Conservation (phyloP, 2,797 vertebrate species). For the Eulemur coronatus region DNA sequence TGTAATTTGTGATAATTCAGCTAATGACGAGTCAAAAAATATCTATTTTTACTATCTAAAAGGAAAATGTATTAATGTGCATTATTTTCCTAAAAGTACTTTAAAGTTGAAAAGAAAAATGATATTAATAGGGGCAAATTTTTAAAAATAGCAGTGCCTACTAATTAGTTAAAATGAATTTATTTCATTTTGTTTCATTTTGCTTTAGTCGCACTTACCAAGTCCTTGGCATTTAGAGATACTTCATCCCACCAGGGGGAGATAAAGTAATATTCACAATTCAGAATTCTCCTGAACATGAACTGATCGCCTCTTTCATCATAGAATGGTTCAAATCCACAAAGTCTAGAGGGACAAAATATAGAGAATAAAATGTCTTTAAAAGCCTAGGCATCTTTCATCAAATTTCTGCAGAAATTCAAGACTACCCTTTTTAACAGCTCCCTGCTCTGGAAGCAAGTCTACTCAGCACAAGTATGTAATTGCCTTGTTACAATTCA, state of each 20-base stretch:
- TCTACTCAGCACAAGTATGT: background rate
- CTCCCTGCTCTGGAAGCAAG: background rate
- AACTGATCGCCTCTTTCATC: constrained; percentile 92
- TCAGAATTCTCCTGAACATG: constrained; percentile 93
- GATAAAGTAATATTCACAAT: constrained; percentile 94
- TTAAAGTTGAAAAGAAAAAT: background rate
- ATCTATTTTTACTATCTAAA: background rate
- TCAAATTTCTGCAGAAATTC: background rate
- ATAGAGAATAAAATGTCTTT: constrained; percentile 52
- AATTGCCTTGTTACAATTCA: background rate
- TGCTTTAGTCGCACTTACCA: constrained; percentile 85
- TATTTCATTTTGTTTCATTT: background rate
- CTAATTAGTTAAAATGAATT: background rate
- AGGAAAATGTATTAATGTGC: background rate
- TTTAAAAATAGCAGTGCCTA: background rate
- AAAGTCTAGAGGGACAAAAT: constrained; percentile 84
- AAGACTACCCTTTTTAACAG: background rate
- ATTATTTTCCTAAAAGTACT: constrained; percentile 10
- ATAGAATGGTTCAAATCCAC: constrained; percentile 94
- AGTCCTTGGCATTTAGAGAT: constrained; percentile 93
- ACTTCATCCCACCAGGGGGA: constrained; percentile 96
- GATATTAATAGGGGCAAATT: background rate
- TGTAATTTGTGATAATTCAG: background rate
- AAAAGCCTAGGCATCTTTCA: constrained; percentile 15
- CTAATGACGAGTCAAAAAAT: background rate